Evolutionary conservation across 2,888 invertebrate genomes (phyloP), one percentile per base, ranked within the genome.

Genomic region (Ophion ventricosus): DNA sequence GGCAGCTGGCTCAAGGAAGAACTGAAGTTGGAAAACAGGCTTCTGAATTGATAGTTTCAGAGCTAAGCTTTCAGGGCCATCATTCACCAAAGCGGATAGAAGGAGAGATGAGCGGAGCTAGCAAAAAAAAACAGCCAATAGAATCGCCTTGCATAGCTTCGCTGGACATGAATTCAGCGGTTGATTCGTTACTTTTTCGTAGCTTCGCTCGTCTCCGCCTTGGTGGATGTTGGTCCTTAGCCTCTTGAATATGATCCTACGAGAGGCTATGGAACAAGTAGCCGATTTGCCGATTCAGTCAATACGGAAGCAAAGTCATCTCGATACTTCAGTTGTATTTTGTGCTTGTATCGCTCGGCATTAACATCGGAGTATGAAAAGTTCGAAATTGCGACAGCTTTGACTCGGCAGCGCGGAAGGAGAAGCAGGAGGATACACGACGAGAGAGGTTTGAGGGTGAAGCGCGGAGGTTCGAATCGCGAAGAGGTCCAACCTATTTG

Each of bases 401-500:
- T 49, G 66, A 56, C 25, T 59, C 14, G 54, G 67, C 23, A 35
- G 23, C 3, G 29, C 49, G 8, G 49, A 54, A 54, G 23, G 20
- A 72, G 61, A 49, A 49, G 17, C 17, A 11, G 17, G 49, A 17
- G 26, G 66, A 57, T 80, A 76, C 75, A 67, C 25, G 66, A 56
- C 66, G 66, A 72, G 49, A 72, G 49, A 57, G 63, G 61, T 35
- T 56, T 72, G 63, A 82, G 56, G 74, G 57, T 56, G 54, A 76
- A 80, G 73, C 69, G 63, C 20, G 25, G 64, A 73, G 57, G 67
- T 72, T 77, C 81, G 81, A 80, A 59, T 82, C 86, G 82, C 83
- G 74, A 85, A 82, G 85, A 87, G 85, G 84, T 87, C 85, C 79
- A 82, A 84, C 81, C 85, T 88, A 86, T 88, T 88, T 88, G 85